A percentile compares a stretch with the other conserved stretches of the same genome.
These are phyloP conservation scores for Edolisoma coerulescens DNA, from an alignment of 2,113 vertebrate genomes.

Conservation along the genomic window DNA sequence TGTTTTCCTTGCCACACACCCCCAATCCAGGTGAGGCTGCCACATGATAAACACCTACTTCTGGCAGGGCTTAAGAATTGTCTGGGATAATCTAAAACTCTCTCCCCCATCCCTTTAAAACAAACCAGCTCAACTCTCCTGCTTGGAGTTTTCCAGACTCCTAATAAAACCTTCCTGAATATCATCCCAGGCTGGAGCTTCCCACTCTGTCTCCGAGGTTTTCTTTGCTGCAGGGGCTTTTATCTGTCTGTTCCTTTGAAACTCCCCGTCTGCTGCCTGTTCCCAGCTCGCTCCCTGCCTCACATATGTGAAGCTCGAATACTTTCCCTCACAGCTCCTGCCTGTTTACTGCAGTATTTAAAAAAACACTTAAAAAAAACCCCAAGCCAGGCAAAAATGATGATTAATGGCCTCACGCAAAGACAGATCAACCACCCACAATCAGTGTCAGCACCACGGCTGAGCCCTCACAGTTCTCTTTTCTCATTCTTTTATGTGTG, in stretches of 20 bases:
- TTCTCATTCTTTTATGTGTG: neutral
- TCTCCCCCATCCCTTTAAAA: neutral
- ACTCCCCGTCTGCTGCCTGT: constrained; percentile 30
- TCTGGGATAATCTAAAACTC: neutral
- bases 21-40: neutral
- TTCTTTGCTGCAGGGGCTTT: constrained; percentile 7
- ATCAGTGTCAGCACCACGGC: neutral
- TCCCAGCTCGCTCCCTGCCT: neutral
- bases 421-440: neutral
- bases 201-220: neutral
- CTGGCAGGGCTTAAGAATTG: neutral
- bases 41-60: neutral
- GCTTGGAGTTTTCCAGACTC: neutral
- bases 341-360: neutral
- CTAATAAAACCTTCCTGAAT: neutral
- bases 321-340: neutral
- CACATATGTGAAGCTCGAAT: neutral
- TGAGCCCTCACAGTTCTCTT: neutral
- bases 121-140: neutral
- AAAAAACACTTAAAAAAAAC: neutral
- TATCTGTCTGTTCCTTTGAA: constrained; percentile 41
- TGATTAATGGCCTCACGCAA: neutral
- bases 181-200: neutral
- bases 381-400: neutral
- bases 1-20: neutral